Percentiles rank a stretch among this genome's conserved stretches.
phyloP scores from a whole-genome alignment of 2,888 invertebrate genomes.

The Scaptomyza polygonia region DNA sequence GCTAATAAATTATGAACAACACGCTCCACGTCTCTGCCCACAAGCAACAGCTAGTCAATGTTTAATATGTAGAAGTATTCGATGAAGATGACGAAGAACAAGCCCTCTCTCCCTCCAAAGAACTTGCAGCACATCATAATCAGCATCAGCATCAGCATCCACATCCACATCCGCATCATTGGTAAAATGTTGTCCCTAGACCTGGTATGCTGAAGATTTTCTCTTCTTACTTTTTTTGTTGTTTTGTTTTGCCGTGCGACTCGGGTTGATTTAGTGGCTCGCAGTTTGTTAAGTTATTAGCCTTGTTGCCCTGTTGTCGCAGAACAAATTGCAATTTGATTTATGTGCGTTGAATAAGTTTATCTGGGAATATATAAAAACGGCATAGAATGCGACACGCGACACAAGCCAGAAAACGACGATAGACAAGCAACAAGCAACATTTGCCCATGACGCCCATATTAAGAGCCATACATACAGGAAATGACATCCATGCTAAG shows the following conservation, averaged over 20 bases:
- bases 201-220: slow-evolving; percentile 39
- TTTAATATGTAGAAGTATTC: neutral
- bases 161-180: slow-evolving; percentile 40
- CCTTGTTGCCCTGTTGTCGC: slow-evolving; percentile 76
- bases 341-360: slow-evolving; percentile 73
- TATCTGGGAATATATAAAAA: slow-evolving; percentile 45
- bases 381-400: slow-evolving; percentile 45
- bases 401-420: slow-evolving; percentile 64
- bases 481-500: slow-evolving; percentile 52
- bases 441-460: slow-evolving; percentile 55
- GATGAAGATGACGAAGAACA: slow-evolving; percentile 8
- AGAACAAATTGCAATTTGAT: slow-evolving; percentile 81
- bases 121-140: slow-evolving; percentile 64
- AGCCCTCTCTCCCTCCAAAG: neutral
- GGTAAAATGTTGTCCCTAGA: slow-evolving; percentile 29
- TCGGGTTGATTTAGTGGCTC: slow-evolving; percentile 75
- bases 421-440: slow-evolving; percentile 47
- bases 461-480: slow-evolving; percentile 44
- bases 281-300: slow-evolving; percentile 79
- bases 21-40: slow-evolving; percentile 58
- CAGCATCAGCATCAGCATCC: slow-evolving; percentile 60
- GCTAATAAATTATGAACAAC: slow-evolving; percentile 79
- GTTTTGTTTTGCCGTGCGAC: slow-evolving; percentile 61
- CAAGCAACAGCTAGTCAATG: slow-evolving; percentile 27
- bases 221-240: slow-evolving; percentile 5